These are phyloP conservation scores for Sebastes melanostomus DNA, from an alignment of 2,797 vertebrate genomes.

Conservation along the genomic window DNA sequence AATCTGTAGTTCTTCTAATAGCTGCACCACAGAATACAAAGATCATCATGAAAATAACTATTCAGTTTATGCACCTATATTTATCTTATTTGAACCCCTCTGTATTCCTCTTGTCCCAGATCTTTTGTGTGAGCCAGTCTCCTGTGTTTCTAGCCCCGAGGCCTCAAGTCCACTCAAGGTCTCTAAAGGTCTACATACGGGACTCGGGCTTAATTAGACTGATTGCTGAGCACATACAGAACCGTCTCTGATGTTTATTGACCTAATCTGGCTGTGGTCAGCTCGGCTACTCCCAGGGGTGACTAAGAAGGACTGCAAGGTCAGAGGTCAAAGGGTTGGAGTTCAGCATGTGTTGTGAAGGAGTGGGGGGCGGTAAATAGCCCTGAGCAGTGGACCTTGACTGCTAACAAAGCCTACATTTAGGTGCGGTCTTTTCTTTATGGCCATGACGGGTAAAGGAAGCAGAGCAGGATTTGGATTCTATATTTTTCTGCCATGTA, in stretches of 20 bases:
- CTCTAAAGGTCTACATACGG: conserved; percentile 5
- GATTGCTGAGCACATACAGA: conserved; percentile 43
- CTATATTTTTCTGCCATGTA: not conserved
- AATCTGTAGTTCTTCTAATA: not conserved
- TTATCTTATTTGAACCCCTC: not conserved
- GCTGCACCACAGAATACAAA: not conserved
- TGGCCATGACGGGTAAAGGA: not conserved
- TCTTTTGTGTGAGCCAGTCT: conserved; percentile 14
- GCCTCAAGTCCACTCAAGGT: conserved; percentile 1
- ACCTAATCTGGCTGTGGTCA: conserved; percentile 50
- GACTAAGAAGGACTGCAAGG: conserved; percentile 46
- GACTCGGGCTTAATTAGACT: conserved; percentile 45
- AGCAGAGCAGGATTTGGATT: not conserved
- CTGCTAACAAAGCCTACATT: conserved; percentile 50
- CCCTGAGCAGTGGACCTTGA: conserved; percentile 47
- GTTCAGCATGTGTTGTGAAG: conserved; percentile 4
- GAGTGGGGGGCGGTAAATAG: conserved; percentile 3
- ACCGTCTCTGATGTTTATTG: conserved; percentile 57
- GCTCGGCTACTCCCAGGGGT: conserved; percentile 22
- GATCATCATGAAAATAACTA: not conserved
- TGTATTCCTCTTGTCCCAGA: not conserved
- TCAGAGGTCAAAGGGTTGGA: conserved; percentile 53
- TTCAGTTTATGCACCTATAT: not conserved
- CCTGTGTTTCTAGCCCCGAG: not conserved
- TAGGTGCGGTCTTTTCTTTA: not conserved